These are phyloP conservation scores for Dipodomys stephensi DNA, from an alignment of 2,113 vertebrate species.

Conservation along the genomic window DNA sequence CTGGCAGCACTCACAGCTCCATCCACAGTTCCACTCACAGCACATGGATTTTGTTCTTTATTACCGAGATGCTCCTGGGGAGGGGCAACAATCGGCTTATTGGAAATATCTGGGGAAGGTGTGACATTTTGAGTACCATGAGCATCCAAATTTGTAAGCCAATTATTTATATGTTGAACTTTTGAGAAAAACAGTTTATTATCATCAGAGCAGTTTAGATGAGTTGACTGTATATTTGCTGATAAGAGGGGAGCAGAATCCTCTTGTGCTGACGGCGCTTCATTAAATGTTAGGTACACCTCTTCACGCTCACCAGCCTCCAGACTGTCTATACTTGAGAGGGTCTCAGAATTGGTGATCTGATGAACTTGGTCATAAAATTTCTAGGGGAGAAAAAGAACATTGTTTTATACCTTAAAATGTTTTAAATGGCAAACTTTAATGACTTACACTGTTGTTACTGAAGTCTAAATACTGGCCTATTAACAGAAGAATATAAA, in stretches of 20 bases:
- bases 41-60: constrained; percentile 74
- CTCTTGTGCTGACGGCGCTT: constrained; percentile 72
- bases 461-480: background rate
- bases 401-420: constrained; percentile 36
- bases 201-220: constrained; percentile 73
- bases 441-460: constrained; percentile 47
- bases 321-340: constrained; percentile 94
- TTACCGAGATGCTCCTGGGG: constrained; percentile 63
- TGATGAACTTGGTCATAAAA: constrained; percentile 87
- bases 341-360: constrained; percentile 88
- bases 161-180: constrained; percentile 84
- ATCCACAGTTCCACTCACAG: constrained; percentile 58
- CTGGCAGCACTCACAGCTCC: constrained; percentile 34
- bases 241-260: constrained; percentile 75
- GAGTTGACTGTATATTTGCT: constrained; percentile 72
- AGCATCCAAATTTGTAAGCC: constrained; percentile 81
- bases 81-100: constrained; percentile 79
- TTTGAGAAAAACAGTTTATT: constrained; percentile 79
- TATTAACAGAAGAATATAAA: background rate
- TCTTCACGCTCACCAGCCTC: constrained; percentile 88
- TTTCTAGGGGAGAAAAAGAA: constrained; percentile 85
- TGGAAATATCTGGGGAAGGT: constrained; percentile 78
- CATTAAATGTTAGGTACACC: constrained; percentile 71
- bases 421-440: constrained; percentile 63
- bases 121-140: constrained; percentile 67